Conservation (phyloP, 2,888 invertebrate species). For the Dasypogon diadema region DNA sequence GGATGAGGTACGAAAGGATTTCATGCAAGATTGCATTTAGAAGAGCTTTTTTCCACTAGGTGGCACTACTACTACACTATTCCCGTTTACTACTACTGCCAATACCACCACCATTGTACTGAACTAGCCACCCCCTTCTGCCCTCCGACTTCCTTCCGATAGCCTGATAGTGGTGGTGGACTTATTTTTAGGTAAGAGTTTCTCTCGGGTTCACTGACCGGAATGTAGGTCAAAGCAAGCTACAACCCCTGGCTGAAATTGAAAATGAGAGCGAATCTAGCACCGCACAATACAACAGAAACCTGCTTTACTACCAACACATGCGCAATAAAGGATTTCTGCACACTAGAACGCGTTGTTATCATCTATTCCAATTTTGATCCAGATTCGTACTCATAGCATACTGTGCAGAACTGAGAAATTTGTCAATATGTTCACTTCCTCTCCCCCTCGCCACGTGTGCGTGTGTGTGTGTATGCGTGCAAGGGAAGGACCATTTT, state of each 20-base stretch:
- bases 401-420: neutral
- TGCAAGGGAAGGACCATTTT: conserved; percentile 24
- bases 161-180: neutral
- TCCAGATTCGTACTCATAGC: too few species aligned
- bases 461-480: neutral
- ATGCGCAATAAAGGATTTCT: conserved; percentile 4
- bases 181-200: conserved; percentile 38
- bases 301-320: conserved; percentile 12
- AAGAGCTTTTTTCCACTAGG: conserved; percentile 2
- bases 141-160: too few species aligned
- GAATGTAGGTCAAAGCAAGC: conserved; percentile 68
- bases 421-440: neutral
- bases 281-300: conserved; percentile 6
- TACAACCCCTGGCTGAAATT: conserved; percentile 64
- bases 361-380: neutral
- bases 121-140: neutral
- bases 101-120: neutral
- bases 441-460: conserved; percentile 1
- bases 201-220: conserved; percentile 63
- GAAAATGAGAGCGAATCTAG: conserved; percentile 55
- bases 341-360: neutral
- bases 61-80: too few species aligned
- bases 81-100: conserved; percentile 14
- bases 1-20: neutral
- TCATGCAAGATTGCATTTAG: neutral